These are phyloP conservation scores for Neogale vison DNA, from an alignment of 2,113 vertebrate genomes.

Conservation along the genomic window DNA sequence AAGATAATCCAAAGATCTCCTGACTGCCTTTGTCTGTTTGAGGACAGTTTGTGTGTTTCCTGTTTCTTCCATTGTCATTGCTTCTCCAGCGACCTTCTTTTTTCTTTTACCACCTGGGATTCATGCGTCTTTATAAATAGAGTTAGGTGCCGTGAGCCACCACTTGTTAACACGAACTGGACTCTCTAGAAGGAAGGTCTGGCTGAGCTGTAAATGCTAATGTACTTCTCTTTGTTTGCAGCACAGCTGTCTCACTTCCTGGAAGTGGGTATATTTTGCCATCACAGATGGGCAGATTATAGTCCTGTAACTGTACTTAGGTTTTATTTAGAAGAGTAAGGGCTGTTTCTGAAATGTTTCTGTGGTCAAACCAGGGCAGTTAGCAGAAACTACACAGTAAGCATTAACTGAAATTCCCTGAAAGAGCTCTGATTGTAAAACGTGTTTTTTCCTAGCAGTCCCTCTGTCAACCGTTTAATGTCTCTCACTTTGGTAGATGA, in stretches of 20 bases:
- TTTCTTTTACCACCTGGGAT: background rate
- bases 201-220: background rate
- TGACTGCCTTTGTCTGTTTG: background rate
- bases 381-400: background rate
- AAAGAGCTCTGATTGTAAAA: background rate
- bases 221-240: background rate
- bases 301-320: background rate
- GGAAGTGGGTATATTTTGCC: background rate
- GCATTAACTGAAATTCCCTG: background rate
- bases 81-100: background rate
- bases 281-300: background rate
- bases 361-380: background rate
- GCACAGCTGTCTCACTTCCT: background rate
- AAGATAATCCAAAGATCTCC: background rate
- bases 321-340: slow-evolving; percentile 17
- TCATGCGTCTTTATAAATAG: background rate
- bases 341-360: background rate
- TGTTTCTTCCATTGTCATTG: background rate
- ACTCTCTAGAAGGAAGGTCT: background rate
- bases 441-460: background rate
- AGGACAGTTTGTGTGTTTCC: background rate
- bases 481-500: background rate
- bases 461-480: background rate
- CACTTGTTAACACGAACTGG: background rate
- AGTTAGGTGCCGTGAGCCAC: background rate